Evolutionary conservation across 2,113 vertebrate species (phyloP), one percentile per base, ranked within the genome.

Genomic region (Eulemur rufifrons): DNA sequence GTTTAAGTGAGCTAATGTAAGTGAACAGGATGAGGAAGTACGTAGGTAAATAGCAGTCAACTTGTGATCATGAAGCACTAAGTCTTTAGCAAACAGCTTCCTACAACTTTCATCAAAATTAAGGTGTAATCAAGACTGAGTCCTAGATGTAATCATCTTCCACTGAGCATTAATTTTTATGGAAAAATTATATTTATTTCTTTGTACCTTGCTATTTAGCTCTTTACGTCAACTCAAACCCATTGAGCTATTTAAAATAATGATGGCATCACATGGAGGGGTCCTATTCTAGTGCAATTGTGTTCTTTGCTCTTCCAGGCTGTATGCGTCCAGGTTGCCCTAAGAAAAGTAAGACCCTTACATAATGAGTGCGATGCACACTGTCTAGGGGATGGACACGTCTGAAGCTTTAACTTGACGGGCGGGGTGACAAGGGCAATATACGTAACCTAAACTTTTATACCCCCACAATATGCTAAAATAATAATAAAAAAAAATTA

Each of bases 81-180:
- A 89, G 92, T 95, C 61, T 66, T 23, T 54, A 90, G 92, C n/a
- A 97, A 96, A 77, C 34, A 77, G 25, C 8, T 0, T 97, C 32
- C 76, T 81, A 64, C 85, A 97, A 37, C n/a, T 96, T 91, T 77
- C 45, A 86, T 78, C 0, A 34, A 96, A 96, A 83, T 91, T 89
- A 50, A 23, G 8, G 56, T 82, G 52, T 45, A 54, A n/a, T 93
- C 84, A n/a, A n/a, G 32, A 71, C 10, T 9, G 87, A 82, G 54
- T 91, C 54, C 21, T 93, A 52, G 37, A 25, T 80, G 1, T 80
- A 64, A 37, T 12, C 29, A 73, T 68, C 59, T 82, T 98, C 0
- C 74, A 45, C 91, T 96, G 96, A 98, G 32, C 95, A 98, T 97
- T 96, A 95, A 88, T 81, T 95, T 83, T 90, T 98, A 97, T 91